These are phyloP conservation scores for Polyploca ridens DNA, from an alignment of 2,888 invertebrate genomes.

Conservation along the genomic window DNA sequence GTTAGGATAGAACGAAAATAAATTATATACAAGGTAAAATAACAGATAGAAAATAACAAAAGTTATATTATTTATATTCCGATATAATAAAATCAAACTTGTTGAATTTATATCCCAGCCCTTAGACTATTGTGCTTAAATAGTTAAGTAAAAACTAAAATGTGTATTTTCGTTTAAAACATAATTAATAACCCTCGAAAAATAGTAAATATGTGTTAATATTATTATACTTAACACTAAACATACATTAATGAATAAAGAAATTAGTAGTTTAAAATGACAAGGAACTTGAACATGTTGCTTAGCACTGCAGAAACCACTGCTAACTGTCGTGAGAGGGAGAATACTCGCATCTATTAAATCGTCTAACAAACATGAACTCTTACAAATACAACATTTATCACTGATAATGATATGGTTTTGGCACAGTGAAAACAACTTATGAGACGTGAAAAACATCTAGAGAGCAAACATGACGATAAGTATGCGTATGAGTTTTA, in stretches of 20 bases:
- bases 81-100: constrained; percentile 52
- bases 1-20: constrained; percentile 38
- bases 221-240: constrained; percentile 57
- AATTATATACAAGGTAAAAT: constrained; percentile 59
- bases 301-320: constrained; percentile 47
- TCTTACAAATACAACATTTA: constrained; percentile 61
- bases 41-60: constrained; percentile 31
- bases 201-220: constrained; percentile 76
- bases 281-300: constrained; percentile 72
- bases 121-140: constrained; percentile 79
- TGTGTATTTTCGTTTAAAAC: constrained; percentile 62
- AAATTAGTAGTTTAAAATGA: constrained; percentile 57
- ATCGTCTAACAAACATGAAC: constrained; percentile 44
- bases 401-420: constrained; percentile 80
- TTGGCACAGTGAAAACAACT: constrained; percentile 66
- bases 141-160: constrained; percentile 64
- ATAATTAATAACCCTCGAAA: constrained; percentile 77
- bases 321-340: constrained; percentile 32
- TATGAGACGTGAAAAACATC: constrained; percentile 43
- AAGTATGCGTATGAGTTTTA: constrained; percentile 31
- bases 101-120: constrained; percentile 69
- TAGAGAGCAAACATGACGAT: constrained; percentile 51
- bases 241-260: constrained; percentile 59
- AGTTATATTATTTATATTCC: constrained; percentile 14
- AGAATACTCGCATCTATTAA: constrained; percentile 7